Base-by-base conservation (phyloP, 2,113 vertebrate genomes). In the Anas platyrhynchos region DNA sequence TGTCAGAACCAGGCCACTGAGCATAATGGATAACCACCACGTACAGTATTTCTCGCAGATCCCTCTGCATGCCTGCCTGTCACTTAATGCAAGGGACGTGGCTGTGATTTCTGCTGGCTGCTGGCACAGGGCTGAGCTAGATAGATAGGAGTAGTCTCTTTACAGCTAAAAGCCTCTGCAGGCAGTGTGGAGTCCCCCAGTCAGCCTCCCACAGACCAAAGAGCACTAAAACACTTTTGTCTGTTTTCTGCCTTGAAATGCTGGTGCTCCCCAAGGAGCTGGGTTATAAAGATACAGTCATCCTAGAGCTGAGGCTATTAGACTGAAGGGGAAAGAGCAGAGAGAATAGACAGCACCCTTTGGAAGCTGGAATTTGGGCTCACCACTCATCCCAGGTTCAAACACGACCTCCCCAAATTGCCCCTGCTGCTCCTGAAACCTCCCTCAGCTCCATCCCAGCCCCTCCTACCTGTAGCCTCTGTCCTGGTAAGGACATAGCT, bases 391-490 rank as follows among this genome's bases (percentile, higher is more conserved):
- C 73, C 2, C 9, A 55, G 36, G 23, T 66, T 83, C 50, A 83
- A 80, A 62, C 36, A 32, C 1, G 1, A 89, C 27, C 59, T 83
- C 36, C 81, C 71, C 38, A 50, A 2, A 76, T 31, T 59, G 43
- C 66, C 76, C 56, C 61, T 89, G 25, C 61, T 43, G 2, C 20
- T 83, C 65, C 80, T 86, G 72, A 84, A 91, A 71, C 75, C 88
- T 88, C 91, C 68, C 83, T 83, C 71, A 63, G 27, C 55, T 79
- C 11, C 89, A 23, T 91, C 89, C 82, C 91, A 18, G 17, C 56
- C 76, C 76, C 44, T 90, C 95, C 68, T 96, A 96, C 95, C 95
- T 97, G 93, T 86, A 97, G 85, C 66, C 79, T 93, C 65, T 96
- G 79, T 96, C 52, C 73, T 54, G 91, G 83, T 71, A 96, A 84